phyloP scores from a whole-genome alignment of 2,888 invertebrate species.

The Bugula neritina region DNA sequence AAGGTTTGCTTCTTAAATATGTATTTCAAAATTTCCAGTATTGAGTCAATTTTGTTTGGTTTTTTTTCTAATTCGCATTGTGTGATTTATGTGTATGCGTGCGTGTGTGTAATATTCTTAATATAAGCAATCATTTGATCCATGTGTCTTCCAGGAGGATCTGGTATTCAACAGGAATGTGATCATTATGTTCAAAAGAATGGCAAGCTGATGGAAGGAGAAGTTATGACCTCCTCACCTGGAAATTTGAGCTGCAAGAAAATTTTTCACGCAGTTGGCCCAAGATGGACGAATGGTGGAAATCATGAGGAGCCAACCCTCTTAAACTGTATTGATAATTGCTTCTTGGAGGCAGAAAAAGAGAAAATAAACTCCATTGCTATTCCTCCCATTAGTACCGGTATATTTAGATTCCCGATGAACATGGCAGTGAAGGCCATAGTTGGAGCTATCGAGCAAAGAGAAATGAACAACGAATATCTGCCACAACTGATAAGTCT shows the following conservation, averaged over 20 bases:
- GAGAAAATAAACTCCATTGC: conserved; percentile 34
- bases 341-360: conserved; percentile 31
- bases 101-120: too few species aligned
- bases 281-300: conserved; percentile 34
- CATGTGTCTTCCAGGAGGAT: too few species aligned
- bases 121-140: too few species aligned
- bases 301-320: conserved; percentile 32
- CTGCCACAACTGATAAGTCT: neutral
- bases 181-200: conserved; percentile 30
- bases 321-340: conserved; percentile 32
- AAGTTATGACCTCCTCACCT: conserved; percentile 32
- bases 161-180: conserved; percentile 33
- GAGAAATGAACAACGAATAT: neutral
- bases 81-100: too few species aligned
- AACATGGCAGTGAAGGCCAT: neutral
- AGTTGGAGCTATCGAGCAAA: neutral
- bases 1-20: conserved; percentile 35
- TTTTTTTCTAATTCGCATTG: too few species aligned
- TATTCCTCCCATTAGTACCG: conserved; percentile 41
- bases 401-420: conserved; percentile 35
- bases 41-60: too few species aligned
- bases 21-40: too few species aligned
- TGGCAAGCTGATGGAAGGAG: conserved; percentile 33
- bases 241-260: conserved; percentile 33
- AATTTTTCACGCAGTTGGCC: conserved; percentile 37